Evolutionary conservation across 2,888 invertebrate genomes (phyloP), one percentile per base, ranked within the genome.

Genomic region (Stratiomys singularior): DNA sequence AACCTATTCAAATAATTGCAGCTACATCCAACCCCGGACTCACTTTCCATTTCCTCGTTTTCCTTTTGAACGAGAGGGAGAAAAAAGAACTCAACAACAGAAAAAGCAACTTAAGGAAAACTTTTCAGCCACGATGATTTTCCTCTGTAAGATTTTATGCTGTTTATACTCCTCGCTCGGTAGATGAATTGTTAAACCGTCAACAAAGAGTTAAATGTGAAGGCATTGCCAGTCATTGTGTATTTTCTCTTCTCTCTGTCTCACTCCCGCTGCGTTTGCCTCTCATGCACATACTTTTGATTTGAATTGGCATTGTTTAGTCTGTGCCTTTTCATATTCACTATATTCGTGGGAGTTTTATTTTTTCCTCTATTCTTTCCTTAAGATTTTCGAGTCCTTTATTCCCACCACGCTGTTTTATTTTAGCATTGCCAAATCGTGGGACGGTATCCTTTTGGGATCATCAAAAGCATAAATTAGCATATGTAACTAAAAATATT

Each of bases 391-490:
- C 37, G 9, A 5, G 37, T 30, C 52, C 52, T 13, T 18, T 44
- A 1, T 1, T 7, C 52, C 46, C 67, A n/a, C 21, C 27, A 4
- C 5, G 63, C 7, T 21, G 15, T 52, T 52, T 52, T 15, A 18
- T 52, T 15, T 27, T n/a, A 28, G n/a, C 1, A 64, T 23, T 25
- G 64, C 30, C 28, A 11, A 46, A 63, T 13, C 27, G 27, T 5
- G 27, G n/a, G 63, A 27, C 47, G 69, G 69, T 46, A 64, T 76
- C 76, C 78, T 74, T 78, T 76, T n/a, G 58, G 37, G 67, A 78
- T 76, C 78, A 78, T 78, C 78, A 78, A 78, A 78, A 74, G 78
- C 74, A 78, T 78, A 78, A 78, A 78, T 78, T 78, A 78, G 66
- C 78, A 78, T 78, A 78, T 78, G 78, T 78, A 78, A 78, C 74